Percentiles rank a stretch among this genome's conserved stretches.
phyloP scores from a whole-genome alignment of 1,140 invertebrate genomes.

The Camponotus pennsylvanicus region DNA sequence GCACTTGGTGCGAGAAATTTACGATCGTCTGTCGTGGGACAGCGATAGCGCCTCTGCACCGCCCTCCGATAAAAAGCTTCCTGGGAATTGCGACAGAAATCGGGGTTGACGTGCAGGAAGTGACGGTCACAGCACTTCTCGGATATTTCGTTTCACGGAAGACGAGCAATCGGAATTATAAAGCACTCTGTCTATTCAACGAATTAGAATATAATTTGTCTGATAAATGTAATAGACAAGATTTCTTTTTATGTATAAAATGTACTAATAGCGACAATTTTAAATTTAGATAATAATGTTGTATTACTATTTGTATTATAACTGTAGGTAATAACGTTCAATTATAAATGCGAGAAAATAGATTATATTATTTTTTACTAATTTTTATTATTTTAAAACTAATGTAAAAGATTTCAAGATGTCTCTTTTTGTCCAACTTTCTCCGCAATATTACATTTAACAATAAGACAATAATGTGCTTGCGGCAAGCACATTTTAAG shows the following conservation, averaged over 20 bases:
- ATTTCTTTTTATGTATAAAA: background rate
- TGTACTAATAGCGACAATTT: background rate
- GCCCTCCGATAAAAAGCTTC: slow-evolving; percentile 76
- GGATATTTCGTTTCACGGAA: slow-evolving; percentile 24
- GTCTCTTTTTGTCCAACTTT: background rate
- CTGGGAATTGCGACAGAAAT: slow-evolving; percentile 76
- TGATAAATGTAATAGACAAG: background rate
- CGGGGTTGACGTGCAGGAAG: slow-evolving; percentile 76
- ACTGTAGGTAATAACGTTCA: background rate
- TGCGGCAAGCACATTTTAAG: slow-evolving; percentile 11
- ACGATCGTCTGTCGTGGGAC: slow-evolving; percentile 68
- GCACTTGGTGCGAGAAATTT: slow-evolving; percentile 71
- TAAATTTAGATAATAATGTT: background rate
- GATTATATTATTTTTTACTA: slow-evolving; percentile 11
- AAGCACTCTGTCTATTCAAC: background rate
- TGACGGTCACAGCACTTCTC: slow-evolving; percentile 75
- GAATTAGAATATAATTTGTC: slow-evolving; percentile 11
- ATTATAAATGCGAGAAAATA: background rate
- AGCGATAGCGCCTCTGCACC: slow-evolving; percentile 72
- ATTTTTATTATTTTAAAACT: slow-evolving; percentile 3
- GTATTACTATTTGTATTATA: background rate
- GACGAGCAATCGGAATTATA: slow-evolving; percentile 7
- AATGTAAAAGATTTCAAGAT: background rate
- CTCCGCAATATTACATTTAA: background rate
- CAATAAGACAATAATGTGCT: slow-evolving; percentile 24